phyloP scores from a whole-genome alignment of 2,113 vertebrate genomes.

The Haemorhous mexicanus region DNA sequence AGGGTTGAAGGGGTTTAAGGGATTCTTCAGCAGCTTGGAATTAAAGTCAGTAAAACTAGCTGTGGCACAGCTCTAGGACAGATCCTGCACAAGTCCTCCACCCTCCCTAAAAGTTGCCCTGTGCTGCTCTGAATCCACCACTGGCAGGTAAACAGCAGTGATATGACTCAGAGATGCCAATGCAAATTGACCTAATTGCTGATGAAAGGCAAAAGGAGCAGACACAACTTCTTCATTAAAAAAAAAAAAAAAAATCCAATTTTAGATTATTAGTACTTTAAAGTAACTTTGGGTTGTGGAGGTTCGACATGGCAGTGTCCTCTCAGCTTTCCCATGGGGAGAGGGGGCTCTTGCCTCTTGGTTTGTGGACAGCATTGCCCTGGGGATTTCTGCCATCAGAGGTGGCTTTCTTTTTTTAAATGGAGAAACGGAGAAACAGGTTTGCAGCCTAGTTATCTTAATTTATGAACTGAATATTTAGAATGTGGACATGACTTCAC shows the following conservation, averaged over 20 bases:
- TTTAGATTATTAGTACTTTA: neutral
- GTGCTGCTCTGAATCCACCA: neutral
- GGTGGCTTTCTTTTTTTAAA: neutral
- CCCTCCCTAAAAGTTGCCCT: neutral
- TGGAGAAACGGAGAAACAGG: neutral
- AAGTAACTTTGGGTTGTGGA: neutral
- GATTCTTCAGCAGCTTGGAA: neutral
- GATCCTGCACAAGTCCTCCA: fast-evolving
- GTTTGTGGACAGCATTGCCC: neutral
- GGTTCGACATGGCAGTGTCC: neutral
- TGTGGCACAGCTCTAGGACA: neutral
- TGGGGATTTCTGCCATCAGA: neutral
- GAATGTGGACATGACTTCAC: neutral
- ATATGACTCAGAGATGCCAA: neutral
- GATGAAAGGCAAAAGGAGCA: neutral
- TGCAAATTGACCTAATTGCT: neutral
- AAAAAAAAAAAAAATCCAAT: neutral
- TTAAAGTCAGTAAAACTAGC: neutral
- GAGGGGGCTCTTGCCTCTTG: neutral
- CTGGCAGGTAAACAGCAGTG: fast-evolving
- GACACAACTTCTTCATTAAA: neutral
- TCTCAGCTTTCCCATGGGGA: neutral
- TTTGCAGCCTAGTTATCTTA: neutral
- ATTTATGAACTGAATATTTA: neutral
- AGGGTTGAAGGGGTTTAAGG: neutral